Evolutionary conservation across 2,888 invertebrate genomes (phyloP).

Genomic region (Nowickia ferox): DNA sequence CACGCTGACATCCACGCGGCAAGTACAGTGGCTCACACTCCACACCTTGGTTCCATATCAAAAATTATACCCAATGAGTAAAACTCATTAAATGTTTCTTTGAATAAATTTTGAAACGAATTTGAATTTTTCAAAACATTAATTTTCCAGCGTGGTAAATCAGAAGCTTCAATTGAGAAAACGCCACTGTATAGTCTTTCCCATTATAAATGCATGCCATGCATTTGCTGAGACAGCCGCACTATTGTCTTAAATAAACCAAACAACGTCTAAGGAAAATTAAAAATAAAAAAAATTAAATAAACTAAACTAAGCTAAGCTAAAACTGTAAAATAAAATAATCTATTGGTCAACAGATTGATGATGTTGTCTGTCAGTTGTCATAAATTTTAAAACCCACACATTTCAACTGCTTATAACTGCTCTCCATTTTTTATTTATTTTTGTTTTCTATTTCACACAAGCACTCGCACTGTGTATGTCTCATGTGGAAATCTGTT

Average conservation of each 20-base stretch:
- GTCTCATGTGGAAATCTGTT: background rate
- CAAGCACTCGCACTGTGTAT: background rate
- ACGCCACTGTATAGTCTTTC: too few species aligned
- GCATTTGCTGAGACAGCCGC: background rate
- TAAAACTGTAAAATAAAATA: slow-evolving; percentile 11
- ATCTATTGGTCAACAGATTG: slow-evolving; percentile 60
- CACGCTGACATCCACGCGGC: background rate
- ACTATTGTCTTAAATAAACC: slow-evolving; percentile 3
- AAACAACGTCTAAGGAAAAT: slow-evolving; percentile 1
- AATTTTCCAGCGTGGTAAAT: too few species aligned
- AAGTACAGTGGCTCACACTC: background rate
- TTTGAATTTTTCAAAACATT: too few species aligned
- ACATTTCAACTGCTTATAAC: slow-evolving; percentile 52
- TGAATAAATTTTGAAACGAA: too few species aligned
- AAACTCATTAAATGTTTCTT: too few species aligned
- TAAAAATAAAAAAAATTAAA: background rate
- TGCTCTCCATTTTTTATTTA: slow-evolving; percentile 5
- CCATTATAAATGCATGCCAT: too few species aligned
- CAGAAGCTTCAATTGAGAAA: too few species aligned
- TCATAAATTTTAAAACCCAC: slow-evolving; percentile 71
- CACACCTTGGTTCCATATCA: background rate
- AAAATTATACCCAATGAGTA: too few species aligned
- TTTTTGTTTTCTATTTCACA: slow-evolving; percentile 3
- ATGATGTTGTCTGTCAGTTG: slow-evolving; percentile 70
- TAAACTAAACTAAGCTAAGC: background rate